Percentiles rank a stretch among this genome's conserved stretches.
Conservation (phyloP, 2,113 vertebrate genomes). For the Siphamia tubifer region DNA sequence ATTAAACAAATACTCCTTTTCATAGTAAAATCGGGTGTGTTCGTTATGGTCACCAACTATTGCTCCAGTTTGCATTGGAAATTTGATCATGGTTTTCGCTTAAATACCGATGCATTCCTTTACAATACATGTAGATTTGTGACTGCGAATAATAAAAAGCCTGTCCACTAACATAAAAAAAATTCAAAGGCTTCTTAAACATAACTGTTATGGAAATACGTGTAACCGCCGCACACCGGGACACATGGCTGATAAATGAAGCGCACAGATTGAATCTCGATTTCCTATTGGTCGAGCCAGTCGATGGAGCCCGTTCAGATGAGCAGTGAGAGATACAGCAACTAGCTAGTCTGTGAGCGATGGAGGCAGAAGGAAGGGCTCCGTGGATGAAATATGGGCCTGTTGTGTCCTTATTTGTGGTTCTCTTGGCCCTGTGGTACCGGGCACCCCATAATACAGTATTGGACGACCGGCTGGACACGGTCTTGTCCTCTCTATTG, state of each 20-base stretch:
- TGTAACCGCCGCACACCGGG: not conserved
- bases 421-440: constrained; percentile 78
- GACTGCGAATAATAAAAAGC: no score
- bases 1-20: constrained; percentile 39
- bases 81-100: no score
- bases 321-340: not conserved
- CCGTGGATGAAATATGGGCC: constrained; percentile 75
- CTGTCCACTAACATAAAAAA: no score
- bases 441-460: constrained; percentile 57
- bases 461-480: constrained; percentile 78
- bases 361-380: constrained; percentile 57
- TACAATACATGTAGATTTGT: not conserved
- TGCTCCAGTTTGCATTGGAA: no score
- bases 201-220: not conserved
- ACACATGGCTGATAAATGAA: not conserved
- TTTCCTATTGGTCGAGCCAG: not conserved
- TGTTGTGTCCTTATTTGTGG: constrained; percentile 67
- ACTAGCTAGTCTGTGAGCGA: not conserved
- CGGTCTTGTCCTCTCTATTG: constrained; percentile 80
- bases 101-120: not conserved
- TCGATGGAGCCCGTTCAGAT: not conserved
- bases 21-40: not conserved
- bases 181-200: not conserved
- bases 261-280: not conserved
- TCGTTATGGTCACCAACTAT: not conserved